Evolutionary conservation across 2,797 vertebrate species (phyloP).

Genomic region (Sebastes jordani): DNA sequence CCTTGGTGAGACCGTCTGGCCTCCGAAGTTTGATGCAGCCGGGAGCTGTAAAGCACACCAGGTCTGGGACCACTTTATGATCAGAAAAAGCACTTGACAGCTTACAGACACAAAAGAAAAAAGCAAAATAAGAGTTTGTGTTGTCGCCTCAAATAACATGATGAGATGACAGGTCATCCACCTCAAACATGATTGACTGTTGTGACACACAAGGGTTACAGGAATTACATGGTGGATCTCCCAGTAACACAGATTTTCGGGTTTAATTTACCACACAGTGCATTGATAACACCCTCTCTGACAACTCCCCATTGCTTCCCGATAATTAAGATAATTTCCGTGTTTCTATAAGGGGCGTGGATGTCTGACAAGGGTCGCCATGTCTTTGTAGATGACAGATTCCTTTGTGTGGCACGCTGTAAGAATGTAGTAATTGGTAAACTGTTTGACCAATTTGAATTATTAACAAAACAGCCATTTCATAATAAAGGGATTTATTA

Average conservation of each 20-base stretch:
- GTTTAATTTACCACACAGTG: background rate
- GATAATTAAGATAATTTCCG: constrained; percentile 53
- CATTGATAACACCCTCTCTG: constrained; percentile 17
- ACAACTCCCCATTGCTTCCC: constrained; percentile 5
- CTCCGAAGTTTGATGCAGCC: constrained; percentile 31
- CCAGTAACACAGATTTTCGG: background rate
- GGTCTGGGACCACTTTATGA: constrained; percentile 30
- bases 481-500: constrained; percentile 72
- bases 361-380: constrained; percentile 17
- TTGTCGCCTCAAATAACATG: background rate
- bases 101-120: background rate
- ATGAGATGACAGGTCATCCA: constrained; percentile 13
- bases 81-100: constrained; percentile 47
- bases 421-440: constrained; percentile 61
- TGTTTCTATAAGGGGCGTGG: constrained; percentile 17
- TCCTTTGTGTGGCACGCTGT: constrained; percentile 38
- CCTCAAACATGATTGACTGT: constrained; percentile 10
- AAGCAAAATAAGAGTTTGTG: background rate
- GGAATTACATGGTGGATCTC: constrained; percentile 10
- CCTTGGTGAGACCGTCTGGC: constrained; percentile 31
- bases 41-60: constrained; percentile 11
- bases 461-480: constrained; percentile 65
- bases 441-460: constrained; percentile 69
- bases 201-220: background rate
- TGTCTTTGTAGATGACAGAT: constrained; percentile 50